Evolutionary conservation across 2,888 invertebrate species (phyloP).

Genomic region (Crocallis elinguaria): DNA sequence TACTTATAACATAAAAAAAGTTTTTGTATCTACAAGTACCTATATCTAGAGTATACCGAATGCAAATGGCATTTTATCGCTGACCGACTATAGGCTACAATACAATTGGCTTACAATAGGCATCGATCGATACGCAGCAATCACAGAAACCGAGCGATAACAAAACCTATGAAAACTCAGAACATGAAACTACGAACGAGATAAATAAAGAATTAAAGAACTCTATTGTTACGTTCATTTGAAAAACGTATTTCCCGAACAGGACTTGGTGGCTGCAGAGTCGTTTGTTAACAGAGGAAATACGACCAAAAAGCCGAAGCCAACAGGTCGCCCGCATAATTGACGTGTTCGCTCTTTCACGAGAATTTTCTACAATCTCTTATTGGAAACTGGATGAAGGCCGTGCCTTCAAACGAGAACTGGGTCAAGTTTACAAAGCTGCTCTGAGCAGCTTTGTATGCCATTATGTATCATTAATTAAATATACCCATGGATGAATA

Average conservation of each 20-base stretch:
- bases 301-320: conserved; percentile 29
- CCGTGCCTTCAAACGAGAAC: conserved; percentile 46
- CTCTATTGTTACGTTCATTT: conserved; percentile 8
- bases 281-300: conserved; percentile 32
- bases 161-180: not conserved
- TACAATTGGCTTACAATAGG: not conserved
- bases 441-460: conserved; percentile 40
- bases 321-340: conserved; percentile 42
- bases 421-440: conserved; percentile 57
- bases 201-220: too few species aligned
- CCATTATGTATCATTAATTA: conserved; percentile 29
- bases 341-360: conserved; percentile 47
- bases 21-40: not conserved
- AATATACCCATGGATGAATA: conserved; percentile 30
- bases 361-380: conserved; percentile 48
- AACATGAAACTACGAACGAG: conserved; percentile 3
- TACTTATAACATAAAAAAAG: too few species aligned
- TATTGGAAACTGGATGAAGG: conserved; percentile 56
- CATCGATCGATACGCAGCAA: not conserved
- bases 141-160: conserved; percentile 6
- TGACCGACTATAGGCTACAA: not conserved
- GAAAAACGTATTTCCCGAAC: conserved; percentile 23
- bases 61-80: too few species aligned
- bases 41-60: too few species aligned
- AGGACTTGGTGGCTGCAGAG: conserved; percentile 20